Percentiles rank a stretch among this genome's conserved stretches.
phyloP scores from a whole-genome alignment of 2,113 vertebrate species.

The Heptranchias perlo region DNA sequence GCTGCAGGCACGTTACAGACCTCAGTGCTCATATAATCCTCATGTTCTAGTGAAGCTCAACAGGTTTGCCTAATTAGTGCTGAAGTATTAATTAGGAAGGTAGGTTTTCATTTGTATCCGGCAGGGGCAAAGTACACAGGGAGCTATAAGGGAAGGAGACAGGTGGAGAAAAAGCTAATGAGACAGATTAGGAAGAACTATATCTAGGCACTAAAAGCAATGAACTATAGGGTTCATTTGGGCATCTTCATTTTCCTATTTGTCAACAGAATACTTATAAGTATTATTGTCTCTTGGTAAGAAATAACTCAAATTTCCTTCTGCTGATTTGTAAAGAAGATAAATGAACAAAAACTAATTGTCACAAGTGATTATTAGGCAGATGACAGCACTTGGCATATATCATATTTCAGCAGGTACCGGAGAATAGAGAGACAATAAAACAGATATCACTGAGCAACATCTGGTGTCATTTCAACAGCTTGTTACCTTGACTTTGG shows the following conservation, averaged over 20 bases:
- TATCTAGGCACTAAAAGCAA: not conserved
- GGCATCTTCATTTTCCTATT: not conserved
- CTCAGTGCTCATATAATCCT: not conserved
- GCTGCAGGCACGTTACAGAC: not conserved
- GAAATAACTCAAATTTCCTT: not conserved
- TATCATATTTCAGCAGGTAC: constrained; percentile 4
- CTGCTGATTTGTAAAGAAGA: not conserved
- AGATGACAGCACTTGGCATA: not conserved
- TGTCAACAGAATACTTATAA: not conserved
- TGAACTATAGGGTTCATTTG: not conserved
- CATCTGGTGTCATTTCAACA: not conserved
- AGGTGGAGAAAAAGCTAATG: not conserved
- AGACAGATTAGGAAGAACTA: not conserved
- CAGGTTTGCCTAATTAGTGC: constrained; percentile 1
- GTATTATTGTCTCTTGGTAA: not conserved
- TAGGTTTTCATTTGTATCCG: not conserved
- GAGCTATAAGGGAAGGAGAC: not conserved
- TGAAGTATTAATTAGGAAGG: constrained; percentile 11
- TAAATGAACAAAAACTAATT: not conserved
- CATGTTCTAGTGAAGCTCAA: not conserved
- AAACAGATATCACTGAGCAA: not conserved
- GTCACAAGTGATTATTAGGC: not conserved
- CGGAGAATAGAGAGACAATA: not conserved
- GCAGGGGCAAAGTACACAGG: not conserved
- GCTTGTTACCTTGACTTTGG: constrained; percentile 11